Base-by-base conservation (phyloP, 1,140 invertebrate species). In the Aradophagus sp. region DNA sequence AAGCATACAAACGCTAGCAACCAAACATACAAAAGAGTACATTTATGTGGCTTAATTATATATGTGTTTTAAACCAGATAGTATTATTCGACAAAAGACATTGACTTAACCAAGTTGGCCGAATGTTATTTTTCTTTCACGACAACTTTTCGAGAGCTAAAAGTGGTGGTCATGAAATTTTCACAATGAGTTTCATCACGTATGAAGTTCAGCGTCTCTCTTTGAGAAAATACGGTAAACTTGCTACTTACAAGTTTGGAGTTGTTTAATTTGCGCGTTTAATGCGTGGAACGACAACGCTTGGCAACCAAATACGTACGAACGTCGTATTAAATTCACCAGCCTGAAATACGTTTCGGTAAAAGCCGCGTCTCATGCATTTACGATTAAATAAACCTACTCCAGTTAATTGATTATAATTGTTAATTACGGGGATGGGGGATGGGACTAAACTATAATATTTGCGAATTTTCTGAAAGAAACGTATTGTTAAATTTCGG, bases 191-290 rank as follows among this genome's bases (percentile, higher is more conserved):
- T 34, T 41, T 32, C 38, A 41, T 32, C 26, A 8, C 12, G 15
- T 11, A 17, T 32, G 6, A 5, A 19, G 16, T 39, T 19, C 8
- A 10, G 20, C 2, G 20, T 3, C 3, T 15, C 13, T 20, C 42
- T 59, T 48, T 48, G 42, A 45, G 53, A 58, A 58, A 48, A 59
- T 39, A 59, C 42, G n/a, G 35, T 47, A 38, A 59, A 59, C 55
- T 59, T 59, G 34, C 23, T 47, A 59, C 42, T 59, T 47, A 48
- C 34, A 38, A 59, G 55, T 58, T 58, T 12, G 42, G 27, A 26
- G 41, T 31, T 45, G 42, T 58, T 58, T 58, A 47, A 58, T 58
- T 58, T 58, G 55, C 55, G 17, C n/a, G 52, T 42, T 34, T 44
- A 44, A 32, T 32, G 53, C 34, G 41, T 16, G 19, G 31, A 45